A percentile compares a stretch with the other conserved stretches of the same genome.
Conservation (phyloP, 64 coral and sea anemone species). For the Dendronephthya gigantea region DNA sequence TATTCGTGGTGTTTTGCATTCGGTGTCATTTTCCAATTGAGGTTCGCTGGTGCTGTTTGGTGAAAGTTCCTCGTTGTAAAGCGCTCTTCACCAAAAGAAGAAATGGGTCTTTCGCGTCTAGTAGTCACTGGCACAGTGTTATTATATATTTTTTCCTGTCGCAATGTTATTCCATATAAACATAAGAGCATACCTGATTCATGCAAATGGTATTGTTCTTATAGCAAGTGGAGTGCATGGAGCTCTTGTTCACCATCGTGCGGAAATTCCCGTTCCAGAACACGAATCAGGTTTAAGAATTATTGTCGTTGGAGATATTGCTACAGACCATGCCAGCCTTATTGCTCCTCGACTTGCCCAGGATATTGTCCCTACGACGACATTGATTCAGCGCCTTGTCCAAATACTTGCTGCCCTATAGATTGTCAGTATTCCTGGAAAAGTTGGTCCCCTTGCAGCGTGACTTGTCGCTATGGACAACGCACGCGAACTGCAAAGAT, state of each 20-base stretch:
- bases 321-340: neutral
- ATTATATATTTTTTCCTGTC: neutral
- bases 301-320: neutral
- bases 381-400: neutral
- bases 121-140: neutral
- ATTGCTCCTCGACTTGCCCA: constrained; percentile 40
- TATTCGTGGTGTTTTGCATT: no score
- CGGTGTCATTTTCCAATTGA: no score
- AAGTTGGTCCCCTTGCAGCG: constrained; percentile 35
- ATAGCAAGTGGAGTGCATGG: neutral
- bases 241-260: neutral
- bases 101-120: neutral
- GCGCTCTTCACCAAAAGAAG: no score
- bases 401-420: constrained; percentile 27
- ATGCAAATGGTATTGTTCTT: neutral
- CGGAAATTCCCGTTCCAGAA: neutral
- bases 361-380: neutral
- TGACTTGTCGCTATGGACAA: constrained; percentile 26
- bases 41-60: no score
- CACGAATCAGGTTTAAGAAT: neutral
- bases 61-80: no score
- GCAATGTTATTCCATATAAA: neutral
- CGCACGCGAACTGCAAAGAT: constrained; percentile 33
- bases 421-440: constrained; percentile 44
- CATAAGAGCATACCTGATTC: no score